Evolutionary conservation across 2,888 invertebrate genomes (phyloP).

Genomic region (Leucophenga montana): DNA sequence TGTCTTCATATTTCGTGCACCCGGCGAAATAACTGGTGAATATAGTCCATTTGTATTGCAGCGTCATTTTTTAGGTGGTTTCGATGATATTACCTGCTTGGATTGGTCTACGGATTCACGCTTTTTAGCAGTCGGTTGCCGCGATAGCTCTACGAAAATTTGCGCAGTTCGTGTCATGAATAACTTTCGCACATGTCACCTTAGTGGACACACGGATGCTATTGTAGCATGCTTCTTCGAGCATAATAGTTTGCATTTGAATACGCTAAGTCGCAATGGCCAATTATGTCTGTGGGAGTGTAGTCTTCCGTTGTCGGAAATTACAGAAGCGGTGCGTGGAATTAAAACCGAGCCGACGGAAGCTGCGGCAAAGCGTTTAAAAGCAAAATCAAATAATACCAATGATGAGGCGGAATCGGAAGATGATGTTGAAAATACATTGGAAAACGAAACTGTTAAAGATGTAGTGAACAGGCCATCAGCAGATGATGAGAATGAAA

Average conservation of each 20-base stretch:
- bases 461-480: slow-evolving; percentile 11
- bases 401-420: slow-evolving; percentile 80
- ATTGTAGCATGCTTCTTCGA: slow-evolving; percentile 93
- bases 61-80: slow-evolving; percentile 85
- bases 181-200: slow-evolving; percentile 83
- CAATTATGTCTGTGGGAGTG: slow-evolving; percentile 87
- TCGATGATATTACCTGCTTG: slow-evolving; percentile 88
- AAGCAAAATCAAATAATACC: slow-evolving; percentile 22
- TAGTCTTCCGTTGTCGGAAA: slow-evolving; percentile 80
- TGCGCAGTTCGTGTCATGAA: slow-evolving; percentile 83
- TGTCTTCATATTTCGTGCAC: slow-evolving; percentile 90
- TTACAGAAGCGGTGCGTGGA: slow-evolving; percentile 65
- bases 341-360: slow-evolving; percentile 25
- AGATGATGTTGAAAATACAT: slow-evolving; percentile 77
- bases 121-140: slow-evolving; percentile 90
- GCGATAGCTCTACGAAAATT: slow-evolving; percentile 90
- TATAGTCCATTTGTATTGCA: slow-evolving; percentile 92
- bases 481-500: slow-evolving; percentile 73
- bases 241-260: slow-evolving; percentile 86
- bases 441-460: slow-evolving; percentile 45
- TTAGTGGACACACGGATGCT: slow-evolving; percentile 89
- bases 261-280: slow-evolving; percentile 88
- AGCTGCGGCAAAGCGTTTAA: slow-evolving; percentile 22
- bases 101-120: slow-evolving; percentile 96
- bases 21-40: slow-evolving; percentile 84